phyloP scores from a whole-genome alignment of 2,113 vertebrate species.

The Percopsis transmontana region DNA sequence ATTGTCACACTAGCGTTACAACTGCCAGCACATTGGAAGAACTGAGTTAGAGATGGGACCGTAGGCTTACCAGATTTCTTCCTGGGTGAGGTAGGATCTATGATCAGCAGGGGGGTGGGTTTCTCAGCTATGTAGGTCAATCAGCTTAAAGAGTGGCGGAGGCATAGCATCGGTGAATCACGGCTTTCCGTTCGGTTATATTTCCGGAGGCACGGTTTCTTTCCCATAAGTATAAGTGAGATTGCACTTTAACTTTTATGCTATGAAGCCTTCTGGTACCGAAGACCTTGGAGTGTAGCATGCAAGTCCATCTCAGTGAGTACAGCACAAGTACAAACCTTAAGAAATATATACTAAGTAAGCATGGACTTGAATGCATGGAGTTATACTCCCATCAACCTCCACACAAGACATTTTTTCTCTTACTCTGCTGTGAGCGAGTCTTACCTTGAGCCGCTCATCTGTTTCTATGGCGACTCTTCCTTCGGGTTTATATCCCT shows the following conservation, averaged over 20 bases:
- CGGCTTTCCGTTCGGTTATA: not conserved
- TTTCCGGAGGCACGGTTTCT: not conserved
- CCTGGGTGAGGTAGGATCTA: slow-evolving; percentile 24
- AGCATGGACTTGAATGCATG: slow-evolving; percentile 23
- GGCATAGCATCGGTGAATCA: slow-evolving; percentile 17
- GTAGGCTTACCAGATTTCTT: slow-evolving; percentile 18
- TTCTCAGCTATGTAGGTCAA: slow-evolving; percentile 45
- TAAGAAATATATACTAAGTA: slow-evolving; percentile 34
- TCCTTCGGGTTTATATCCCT: slow-evolving; percentile 38
- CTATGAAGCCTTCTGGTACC: slow-evolving; percentile 3
- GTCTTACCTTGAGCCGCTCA: slow-evolving; percentile 64
- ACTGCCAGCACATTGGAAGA: slow-evolving; percentile 27
- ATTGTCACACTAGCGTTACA: slow-evolving; percentile 22
- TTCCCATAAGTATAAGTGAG: not conserved
- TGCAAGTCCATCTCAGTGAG: slow-evolving; percentile 19
- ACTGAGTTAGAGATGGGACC: slow-evolving; percentile 21
- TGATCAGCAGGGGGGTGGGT: slow-evolving; percentile 10
- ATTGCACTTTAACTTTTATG: not conserved
- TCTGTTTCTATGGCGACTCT: slow-evolving; percentile 75
- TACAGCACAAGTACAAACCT: slow-evolving; percentile 30
- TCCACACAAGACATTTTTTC: slow-evolving; percentile 56
- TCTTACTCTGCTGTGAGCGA: slow-evolving; percentile 47
- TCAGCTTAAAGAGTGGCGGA: slow-evolving; percentile 30
- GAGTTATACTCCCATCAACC: slow-evolving; percentile 28
- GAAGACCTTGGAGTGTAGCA: not conserved